phyloP scores from a whole-genome alignment of 1,140 invertebrate species.

The Ptiloglossa arizonensis region DNA sequence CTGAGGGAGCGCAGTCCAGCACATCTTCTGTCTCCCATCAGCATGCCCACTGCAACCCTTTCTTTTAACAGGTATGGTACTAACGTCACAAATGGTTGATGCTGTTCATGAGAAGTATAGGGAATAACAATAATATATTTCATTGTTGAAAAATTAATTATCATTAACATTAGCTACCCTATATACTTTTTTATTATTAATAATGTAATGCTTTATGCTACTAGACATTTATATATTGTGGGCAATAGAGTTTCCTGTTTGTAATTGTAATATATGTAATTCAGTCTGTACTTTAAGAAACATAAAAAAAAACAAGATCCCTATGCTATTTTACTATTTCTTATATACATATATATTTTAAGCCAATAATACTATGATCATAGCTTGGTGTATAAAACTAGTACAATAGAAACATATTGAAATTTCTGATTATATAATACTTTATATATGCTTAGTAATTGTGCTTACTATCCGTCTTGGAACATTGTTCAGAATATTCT shows the following conservation, averaged over 20 bases:
- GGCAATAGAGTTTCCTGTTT: slow-evolving; percentile 43
- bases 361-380: slow-evolving; percentile 2
- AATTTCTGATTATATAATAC: slow-evolving; percentile 22
- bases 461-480: background rate
- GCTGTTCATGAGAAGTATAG: slow-evolving; percentile 18
- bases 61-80: slow-evolving; percentile 88
- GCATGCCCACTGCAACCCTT: slow-evolving; percentile 86
- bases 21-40: slow-evolving; percentile 88
- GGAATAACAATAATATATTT: slow-evolving; percentile 18
- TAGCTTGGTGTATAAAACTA: slow-evolving; percentile 16
- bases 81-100: slow-evolving; percentile 54
- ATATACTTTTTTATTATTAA: slow-evolving; percentile 7
- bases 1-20: slow-evolving; percentile 82
- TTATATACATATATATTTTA: background rate
- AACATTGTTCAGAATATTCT: background rate
- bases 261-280: slow-evolving; percentile 8
- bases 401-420: slow-evolving; percentile 11
- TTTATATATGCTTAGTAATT: slow-evolving; percentile 14
- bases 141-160: slow-evolving; percentile 15
- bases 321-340: background rate
- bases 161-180: slow-evolving; percentile 13
- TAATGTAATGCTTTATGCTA: slow-evolving; percentile 20
- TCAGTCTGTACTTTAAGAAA: background rate
- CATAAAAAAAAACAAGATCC: background rate
- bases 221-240: slow-evolving; percentile 28